Base-by-base conservation (phyloP, 37 sponge, comb jelly and placozoan species). In the Ephydatia muelleri region DNA sequence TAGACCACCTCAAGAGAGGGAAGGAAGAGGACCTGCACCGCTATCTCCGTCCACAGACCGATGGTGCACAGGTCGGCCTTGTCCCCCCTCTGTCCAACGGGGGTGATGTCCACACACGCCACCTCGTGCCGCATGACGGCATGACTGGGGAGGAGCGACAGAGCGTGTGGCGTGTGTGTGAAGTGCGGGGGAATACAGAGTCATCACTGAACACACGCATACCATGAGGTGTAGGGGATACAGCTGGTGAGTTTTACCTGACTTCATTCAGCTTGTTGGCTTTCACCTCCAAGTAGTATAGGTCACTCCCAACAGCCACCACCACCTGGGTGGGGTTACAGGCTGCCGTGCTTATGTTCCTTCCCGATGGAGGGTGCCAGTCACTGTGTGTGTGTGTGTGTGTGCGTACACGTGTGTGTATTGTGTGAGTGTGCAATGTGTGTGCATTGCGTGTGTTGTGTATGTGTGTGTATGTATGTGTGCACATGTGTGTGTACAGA, bases 21-120 rank as follows among this genome's bases (percentile, higher is more conserved):
- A 22, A 98, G 84, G 14, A 66, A 68, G 0, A 94, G 87, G 16
- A 98, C 27, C 6, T 86, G 77, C 12, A 94, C 95, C 11, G 96
- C 87, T 25, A 93, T 90, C 43, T 94, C 95, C 16, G 91, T 91
- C 99, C 99, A 98, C 37, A 96, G 85, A 1, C 95, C 96, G n/a
- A 98, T 48, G 39, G 93, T 93, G 81, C 93, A 91, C 31, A 94
- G 35, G 31, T 88, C 75, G 37, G 85, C 73, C 43, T 38, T 82
- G 26, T 38, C 76, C 25, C 22, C 67, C 6, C 29, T 49, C 36
- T 77, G 83, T 0, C 75, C 82, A 49, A 96, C 81, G 0, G 92
- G 92, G 43, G 87, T 85, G 9, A 96, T 84, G 70, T 98, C 99
- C 38, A 98, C 81, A 79, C 99, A 98, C 0, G 99, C 88, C 31